A percentile compares a stretch with the other conserved stretches of the same genome.
phyloP scores from a whole-genome alignment of 2,888 invertebrate genomes.

The Acanthoscelides obtectus region DNA sequence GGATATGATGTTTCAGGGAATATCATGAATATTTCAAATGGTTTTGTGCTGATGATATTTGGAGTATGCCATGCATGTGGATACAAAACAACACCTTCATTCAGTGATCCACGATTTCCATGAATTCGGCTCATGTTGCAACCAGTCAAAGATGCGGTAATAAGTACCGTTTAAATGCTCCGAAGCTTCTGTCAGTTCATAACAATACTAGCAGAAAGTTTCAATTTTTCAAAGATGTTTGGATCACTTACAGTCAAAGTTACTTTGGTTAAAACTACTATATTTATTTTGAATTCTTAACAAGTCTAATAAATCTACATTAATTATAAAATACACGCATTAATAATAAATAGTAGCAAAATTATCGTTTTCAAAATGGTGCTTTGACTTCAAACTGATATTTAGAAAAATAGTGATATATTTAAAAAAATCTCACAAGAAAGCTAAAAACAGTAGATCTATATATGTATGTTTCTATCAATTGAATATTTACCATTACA shows the following conservation, averaged over 20 bases:
- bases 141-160: not conserved
- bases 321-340: not conserved
- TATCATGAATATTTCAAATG: too few relatives aligned
- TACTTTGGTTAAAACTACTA: not conserved
- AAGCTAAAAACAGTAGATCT: not conserved
- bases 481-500: not conserved
- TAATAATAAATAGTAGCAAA: not conserved
- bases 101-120: not conserved
- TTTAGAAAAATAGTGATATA: not conserved
- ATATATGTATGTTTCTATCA: not conserved
- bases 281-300: not conserved
- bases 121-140: not conserved
- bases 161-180: not conserved
- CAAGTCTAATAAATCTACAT: not conserved
- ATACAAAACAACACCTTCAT: not conserved
- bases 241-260: not conserved
- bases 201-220: not conserved
- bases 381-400: not conserved
- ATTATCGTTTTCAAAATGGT: not conserved
- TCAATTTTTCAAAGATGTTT: not conserved
- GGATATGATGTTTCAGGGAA: too few relatives aligned
- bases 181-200: not conserved
- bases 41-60: too few relatives aligned
- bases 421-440: not conserved
- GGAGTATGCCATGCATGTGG: not conserved